phyloP scores from a whole-genome alignment of 2,888 invertebrate genomes.

The Cryptocheilus praepositus region DNA sequence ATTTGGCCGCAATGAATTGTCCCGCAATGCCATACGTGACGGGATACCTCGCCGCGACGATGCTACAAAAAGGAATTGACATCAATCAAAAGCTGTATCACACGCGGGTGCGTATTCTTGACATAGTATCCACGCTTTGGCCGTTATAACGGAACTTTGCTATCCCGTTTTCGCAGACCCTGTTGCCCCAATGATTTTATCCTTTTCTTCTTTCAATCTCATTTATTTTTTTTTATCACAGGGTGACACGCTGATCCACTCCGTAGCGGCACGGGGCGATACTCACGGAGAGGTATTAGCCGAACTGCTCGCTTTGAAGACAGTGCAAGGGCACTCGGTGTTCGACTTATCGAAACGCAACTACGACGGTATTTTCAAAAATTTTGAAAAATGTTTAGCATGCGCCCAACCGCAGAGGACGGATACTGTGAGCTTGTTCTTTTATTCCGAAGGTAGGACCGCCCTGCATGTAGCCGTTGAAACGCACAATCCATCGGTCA shows the following conservation, averaged over 20 bases:
- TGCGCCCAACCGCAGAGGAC: not conserved
- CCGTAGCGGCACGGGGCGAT: conserved; percentile 63
- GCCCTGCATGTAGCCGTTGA: conserved; percentile 66
- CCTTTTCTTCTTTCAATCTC: too few relatives aligned
- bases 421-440: not conserved
- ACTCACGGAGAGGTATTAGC: conserved; percentile 56
- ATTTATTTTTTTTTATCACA: too few relatives aligned
- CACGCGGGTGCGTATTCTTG: conserved; percentile 52
- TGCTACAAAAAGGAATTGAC: conserved; percentile 61
- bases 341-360: conserved; percentile 66
- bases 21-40: conserved; percentile 61
- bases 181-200: too few relatives aligned
- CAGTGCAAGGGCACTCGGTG: conserved; percentile 55
- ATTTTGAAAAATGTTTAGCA: too few relatives aligned
- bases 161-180: not conserved
- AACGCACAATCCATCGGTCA: conserved; percentile 51
- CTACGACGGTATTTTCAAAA: conserved; percentile 59
- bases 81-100: conserved; percentile 60
- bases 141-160: not conserved
- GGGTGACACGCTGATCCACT: conserved; percentile 66
- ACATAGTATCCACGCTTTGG: too few relatives aligned
- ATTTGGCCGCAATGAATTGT: conserved; percentile 64
- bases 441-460: conserved; percentile 57
- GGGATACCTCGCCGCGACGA: conserved; percentile 64
- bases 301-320: conserved; percentile 62